A percentile compares a stretch with the other conserved stretches of the same genome.
Conservation (phyloP, 2,113 vertebrate genomes). For the Corynorhinus townsendii region DNA sequence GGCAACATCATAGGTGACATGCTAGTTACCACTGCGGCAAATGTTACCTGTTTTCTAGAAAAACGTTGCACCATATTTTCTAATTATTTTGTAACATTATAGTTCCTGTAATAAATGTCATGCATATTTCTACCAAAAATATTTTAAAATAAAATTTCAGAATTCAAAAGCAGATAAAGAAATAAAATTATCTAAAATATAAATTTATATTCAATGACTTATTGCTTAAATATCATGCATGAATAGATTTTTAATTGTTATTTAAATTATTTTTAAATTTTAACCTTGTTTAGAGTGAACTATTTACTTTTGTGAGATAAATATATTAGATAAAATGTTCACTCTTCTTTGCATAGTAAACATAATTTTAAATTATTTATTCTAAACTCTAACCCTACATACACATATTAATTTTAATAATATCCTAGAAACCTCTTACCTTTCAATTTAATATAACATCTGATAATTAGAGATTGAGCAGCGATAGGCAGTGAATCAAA, state of each 20-base stretch:
- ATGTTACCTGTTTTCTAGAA: not conserved
- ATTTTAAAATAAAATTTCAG: not conserved
- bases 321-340: not conserved
- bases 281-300: not conserved
- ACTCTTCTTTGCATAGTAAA: not conserved
- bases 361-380: not conserved
- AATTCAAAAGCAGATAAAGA: not conserved
- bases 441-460: not conserved
- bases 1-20: not conserved
- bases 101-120: not conserved
- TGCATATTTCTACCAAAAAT: not conserved
- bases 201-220: not conserved
- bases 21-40: not conserved
- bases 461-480: conserved; percentile 22
- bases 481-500: not conserved
- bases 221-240: not conserved
- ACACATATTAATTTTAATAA: not conserved
- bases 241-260: not conserved
- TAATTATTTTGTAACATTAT: not conserved
- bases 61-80: not conserved
- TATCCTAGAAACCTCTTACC: not conserved
- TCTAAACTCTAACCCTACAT: not conserved
- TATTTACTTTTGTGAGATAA: not conserved
- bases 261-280: not conserved
- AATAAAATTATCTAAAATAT: not conserved